Conservation (phyloP, 2,113 vertebrate genomes). For the Gila orcuttii region DNA sequence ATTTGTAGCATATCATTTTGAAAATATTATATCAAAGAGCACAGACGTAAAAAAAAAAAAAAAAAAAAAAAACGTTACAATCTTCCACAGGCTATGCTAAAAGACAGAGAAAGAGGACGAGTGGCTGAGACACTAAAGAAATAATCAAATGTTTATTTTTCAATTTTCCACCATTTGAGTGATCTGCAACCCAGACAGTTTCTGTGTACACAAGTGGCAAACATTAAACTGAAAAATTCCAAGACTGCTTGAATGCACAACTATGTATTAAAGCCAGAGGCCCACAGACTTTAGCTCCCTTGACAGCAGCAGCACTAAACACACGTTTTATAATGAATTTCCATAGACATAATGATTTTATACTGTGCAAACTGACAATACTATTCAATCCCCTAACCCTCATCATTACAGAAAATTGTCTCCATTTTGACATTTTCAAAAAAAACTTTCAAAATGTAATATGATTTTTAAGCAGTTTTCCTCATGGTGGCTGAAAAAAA, state of each 20-base stretch:
- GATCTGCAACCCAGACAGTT: constrained; percentile 6
- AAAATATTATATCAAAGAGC: background rate
- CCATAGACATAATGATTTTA: too few species aligned
- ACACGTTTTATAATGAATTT: too few species aligned
- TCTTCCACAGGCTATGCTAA: background rate
- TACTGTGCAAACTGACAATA: too few species aligned
- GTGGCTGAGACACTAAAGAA: background rate
- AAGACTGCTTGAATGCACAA: background rate
- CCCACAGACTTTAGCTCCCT: background rate
- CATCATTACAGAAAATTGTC: too few species aligned
- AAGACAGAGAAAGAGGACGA: background rate
- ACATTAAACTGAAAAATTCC: constrained; percentile 43
- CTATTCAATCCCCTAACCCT: too few species aligned
- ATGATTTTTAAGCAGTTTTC: too few species aligned
- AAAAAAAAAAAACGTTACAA: background rate
- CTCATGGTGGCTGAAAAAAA: too few species aligned
- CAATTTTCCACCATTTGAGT: constrained; percentile 2
- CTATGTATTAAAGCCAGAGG: background rate
- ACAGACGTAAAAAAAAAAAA: too few species aligned
- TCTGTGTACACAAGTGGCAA: constrained; percentile 47
- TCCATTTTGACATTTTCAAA: too few species aligned
- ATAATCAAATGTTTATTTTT: constrained; percentile 23
- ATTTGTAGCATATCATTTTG: background rate
- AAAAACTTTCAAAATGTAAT: too few species aligned
- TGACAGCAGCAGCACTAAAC: background rate